Base-by-base conservation (phyloP, 2,797 vertebrate species). In the Epinephelus malabaricus region DNA sequence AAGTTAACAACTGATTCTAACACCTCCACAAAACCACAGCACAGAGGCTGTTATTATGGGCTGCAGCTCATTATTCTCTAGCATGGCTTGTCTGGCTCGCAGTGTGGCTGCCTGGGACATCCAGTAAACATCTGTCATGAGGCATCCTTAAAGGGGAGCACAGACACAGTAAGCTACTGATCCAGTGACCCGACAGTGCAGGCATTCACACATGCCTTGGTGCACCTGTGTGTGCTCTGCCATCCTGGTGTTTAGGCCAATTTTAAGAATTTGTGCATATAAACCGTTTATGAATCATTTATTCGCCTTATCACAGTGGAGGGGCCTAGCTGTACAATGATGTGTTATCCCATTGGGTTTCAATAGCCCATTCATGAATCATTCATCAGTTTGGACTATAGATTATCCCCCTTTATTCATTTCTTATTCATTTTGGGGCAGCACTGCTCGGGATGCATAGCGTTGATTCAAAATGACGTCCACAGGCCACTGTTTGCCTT, bases 401-500 rank as follows among this genome's bases (percentile, higher is more conserved):
- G 86, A 83, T 89, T 86, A 85, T 79, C 65, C 83, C 72, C 83
- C 72, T 86, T 76, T 82, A 86, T 89, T 78, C 82, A 85, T 88
- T 66, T 76, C 82, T 89, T 82, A 86, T 87, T 89, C 88, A 75
- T 90, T 91, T 90, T 85, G 85, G 85, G 77, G 80, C 56, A 89
- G 77, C 82, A 63, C 73, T 78, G 77, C 78, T 89, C 78, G 19
- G 86, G 78, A 89, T 89, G 87, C 91, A 89, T 27, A 84, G 64
- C 83, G 82, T 81, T 85, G 84, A 91, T 90, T 89, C 92, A 92
- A 93, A 93, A 93, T 95, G 93, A 92, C 92, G 89, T 90, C 89
- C 89, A 87, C 79, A 87, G 88, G 89, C 90, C 90, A 93, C 69
- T 81, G 89, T 85, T 88, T 85, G 88, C 76, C 88, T 92, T 64